phyloP scores from a whole-genome alignment of 2,888 invertebrate genomes.

The Ornithoptera alexandrae region DNA sequence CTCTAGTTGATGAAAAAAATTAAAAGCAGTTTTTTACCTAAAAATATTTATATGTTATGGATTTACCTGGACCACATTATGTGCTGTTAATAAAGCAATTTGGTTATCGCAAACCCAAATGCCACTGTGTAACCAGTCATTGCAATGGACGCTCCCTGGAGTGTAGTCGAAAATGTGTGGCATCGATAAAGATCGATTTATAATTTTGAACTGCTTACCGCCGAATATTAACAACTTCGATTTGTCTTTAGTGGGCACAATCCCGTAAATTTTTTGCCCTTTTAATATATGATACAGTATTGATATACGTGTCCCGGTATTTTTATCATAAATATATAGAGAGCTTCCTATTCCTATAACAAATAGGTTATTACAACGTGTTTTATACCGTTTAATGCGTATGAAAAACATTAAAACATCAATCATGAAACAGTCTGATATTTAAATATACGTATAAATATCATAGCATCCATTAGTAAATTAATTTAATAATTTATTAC shows the following conservation, averaged over 20 bases:
- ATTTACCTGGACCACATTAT: conserved; percentile 80
- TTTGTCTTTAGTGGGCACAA: conserved; percentile 52
- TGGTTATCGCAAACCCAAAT: conserved; percentile 67
- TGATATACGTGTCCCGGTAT: conserved; percentile 38
- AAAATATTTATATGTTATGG: too few relatives aligned
- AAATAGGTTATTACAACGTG: conserved; percentile 6
- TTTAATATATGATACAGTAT: conserved; percentile 41
- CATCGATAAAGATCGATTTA: conserved; percentile 32
- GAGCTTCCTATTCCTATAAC: conserved; percentile 79
- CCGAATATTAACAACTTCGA: conserved; percentile 76
- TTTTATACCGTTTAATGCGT: not conserved
- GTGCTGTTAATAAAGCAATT: conserved; percentile 82
- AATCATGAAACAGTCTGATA: too few relatives aligned
- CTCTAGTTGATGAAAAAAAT: too few relatives aligned
- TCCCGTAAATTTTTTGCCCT: conserved; percentile 81
- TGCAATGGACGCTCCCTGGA: conserved; percentile 53
- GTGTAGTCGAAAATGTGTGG: conserved; percentile 35
- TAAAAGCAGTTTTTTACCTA: too few relatives aligned
- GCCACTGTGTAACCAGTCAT: conserved; percentile 84
- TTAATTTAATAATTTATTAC: not conserved
- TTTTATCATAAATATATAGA: conserved; percentile 53
- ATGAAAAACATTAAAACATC: too few relatives aligned
- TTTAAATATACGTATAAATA: too few relatives aligned
- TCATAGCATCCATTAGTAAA: not conserved
- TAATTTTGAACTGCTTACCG: conserved; percentile 74